Conservation (phyloP, 2,888 invertebrate species). For the Vandiemenella viatica region DNA sequence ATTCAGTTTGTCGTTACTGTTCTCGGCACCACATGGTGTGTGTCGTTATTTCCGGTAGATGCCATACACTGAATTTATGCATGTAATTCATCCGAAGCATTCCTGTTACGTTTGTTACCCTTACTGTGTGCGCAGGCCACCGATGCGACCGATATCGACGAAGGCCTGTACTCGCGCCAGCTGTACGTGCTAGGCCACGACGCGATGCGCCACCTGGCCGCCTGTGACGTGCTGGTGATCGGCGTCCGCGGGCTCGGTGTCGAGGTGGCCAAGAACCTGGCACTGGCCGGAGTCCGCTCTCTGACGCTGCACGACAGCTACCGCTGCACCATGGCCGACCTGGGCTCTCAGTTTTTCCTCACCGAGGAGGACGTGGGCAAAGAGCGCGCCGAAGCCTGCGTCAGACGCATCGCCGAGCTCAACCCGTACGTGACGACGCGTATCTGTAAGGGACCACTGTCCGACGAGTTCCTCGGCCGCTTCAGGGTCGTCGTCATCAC, state of each 20-base stretch:
- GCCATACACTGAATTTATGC: too few relatives aligned
- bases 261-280: constrained; percentile 45
- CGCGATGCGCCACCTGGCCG: constrained; percentile 70
- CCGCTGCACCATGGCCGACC: background rate
- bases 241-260: constrained; percentile 42
- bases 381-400: background rate
- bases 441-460: background rate
- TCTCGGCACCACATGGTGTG: too few relatives aligned
- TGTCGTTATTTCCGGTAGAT: too few relatives aligned
- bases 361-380: background rate
- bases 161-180: constrained; percentile 79
- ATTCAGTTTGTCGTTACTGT: too few relatives aligned
- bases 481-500: background rate
- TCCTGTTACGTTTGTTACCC: too few relatives aligned
- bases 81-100: too few relatives aligned
- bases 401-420: background rate
- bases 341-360: background rate
- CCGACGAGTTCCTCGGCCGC: background rate
- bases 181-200: constrained; percentile 98
- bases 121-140: too few relatives aligned
- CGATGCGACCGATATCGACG: constrained; percentile 83
- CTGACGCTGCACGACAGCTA: constrained; percentile 36
- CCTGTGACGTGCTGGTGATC: constrained; percentile 33
- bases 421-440: background rate
- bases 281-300: constrained; percentile 40